Evolutionary conservation across 2,888 invertebrate species (phyloP), one percentile per base, ranked within the genome.

Genomic region (Patella ulyssiponensis): DNA sequence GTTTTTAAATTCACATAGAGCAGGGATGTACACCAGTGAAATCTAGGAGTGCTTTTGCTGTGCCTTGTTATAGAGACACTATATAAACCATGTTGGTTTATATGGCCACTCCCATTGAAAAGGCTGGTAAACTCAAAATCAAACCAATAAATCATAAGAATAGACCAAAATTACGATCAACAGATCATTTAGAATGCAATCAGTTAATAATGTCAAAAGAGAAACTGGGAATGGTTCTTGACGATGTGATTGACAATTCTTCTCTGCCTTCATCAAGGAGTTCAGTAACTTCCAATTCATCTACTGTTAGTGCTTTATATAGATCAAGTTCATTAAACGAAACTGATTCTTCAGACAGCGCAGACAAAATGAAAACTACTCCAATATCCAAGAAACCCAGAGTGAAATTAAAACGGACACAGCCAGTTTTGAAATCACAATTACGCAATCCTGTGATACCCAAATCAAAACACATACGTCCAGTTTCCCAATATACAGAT

Each of bases 21-120:
- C 9, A 44, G 44, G 44, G 44, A 44, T 9, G 33, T 44, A 44
- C 44, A 44, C 44, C 44, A 44, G 44, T 44, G 44, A 44, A 44
- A 44, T 44, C 9, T 44, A 44, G 44, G 44, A 44, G 44, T 9
- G 9, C 9, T 44, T 44, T 44, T 44, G 44, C 44, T 44, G 44
- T 44, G 44, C 44, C 44, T 9, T 44, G 44, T 44, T 1, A 44
- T 44, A 44, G 44, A 44, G 44, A 44, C 44, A 33, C 33, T 33
- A 5, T 44, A 44, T 44, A 44, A 44, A 44, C 44, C 15, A 73
- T 73, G 73, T 73, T 73, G 54, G 73, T 73, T 73, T 73, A 52
- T 73, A 73, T 73, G 73, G 73, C 73, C n/a, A 73, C 73, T 15
- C 73, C 73, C 20, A 53, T 73, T 14, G 73, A 73, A 53, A 73